Evolutionary conservation across 53 echinoderm and acorn worm species (phyloP).

Genomic region (Paracentrotus lividus): DNA sequence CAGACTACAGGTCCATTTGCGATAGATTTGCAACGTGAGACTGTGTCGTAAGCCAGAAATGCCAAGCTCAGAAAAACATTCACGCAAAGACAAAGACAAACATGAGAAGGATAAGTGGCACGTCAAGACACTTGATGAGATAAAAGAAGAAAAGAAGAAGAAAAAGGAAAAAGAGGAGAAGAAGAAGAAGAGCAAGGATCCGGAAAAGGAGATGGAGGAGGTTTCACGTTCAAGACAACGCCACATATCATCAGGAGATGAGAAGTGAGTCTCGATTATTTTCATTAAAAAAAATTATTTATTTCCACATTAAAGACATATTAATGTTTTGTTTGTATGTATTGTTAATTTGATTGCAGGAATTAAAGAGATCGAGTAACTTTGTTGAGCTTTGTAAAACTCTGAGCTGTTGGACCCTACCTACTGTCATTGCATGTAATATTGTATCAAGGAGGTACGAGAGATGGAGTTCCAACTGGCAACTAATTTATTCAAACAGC

Average conservation of each 20-base stretch:
- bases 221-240: slow-evolving; percentile 28
- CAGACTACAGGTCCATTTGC: background rate
- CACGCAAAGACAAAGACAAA: slow-evolving; percentile 75
- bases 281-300: too few relatives aligned
- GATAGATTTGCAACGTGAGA: background rate
- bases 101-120: slow-evolving; percentile 88
- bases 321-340: too few relatives aligned
- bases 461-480: too few relatives aligned
- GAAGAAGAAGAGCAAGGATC: slow-evolving; percentile 47
- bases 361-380: too few relatives aligned
- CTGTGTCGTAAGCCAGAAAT: slow-evolving; percentile 28
- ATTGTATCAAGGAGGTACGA: too few relatives aligned
- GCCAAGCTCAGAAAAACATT: slow-evolving; percentile 67
- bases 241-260: slow-evolving; percentile 49
- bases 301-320: too few relatives aligned
- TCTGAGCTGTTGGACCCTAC: too few relatives aligned
- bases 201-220: background rate
- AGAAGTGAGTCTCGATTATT: slow-evolving; percentile 33
- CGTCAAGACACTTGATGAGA: slow-evolving; percentile 98
- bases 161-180: slow-evolving; percentile 73
- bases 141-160: slow-evolving; percentile 91
- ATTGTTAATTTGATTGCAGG: too few relatives aligned
- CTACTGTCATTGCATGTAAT: too few relatives aligned
- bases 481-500: too few relatives aligned
- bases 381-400: too few relatives aligned